Evolutionary conservation across 2,888 invertebrate species (phyloP).

Genomic region (Odontomyia ornata): DNA sequence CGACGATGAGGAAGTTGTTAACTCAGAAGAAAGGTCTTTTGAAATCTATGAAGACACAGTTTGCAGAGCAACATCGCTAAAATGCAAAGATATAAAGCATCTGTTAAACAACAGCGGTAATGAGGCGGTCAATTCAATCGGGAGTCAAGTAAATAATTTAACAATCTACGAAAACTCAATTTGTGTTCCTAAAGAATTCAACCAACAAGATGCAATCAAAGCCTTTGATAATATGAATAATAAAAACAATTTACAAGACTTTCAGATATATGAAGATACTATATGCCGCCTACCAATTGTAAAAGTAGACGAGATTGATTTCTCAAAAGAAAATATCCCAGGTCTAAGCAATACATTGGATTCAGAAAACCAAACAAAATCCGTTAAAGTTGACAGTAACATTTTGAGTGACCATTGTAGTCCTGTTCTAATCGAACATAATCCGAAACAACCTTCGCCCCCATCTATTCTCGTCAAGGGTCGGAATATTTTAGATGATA

Average conservation of each 20-base stretch:
- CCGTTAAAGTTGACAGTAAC: not conserved
- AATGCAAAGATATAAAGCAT: not conserved
- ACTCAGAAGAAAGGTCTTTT: not conserved
- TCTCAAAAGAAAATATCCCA: constrained; percentile 1
- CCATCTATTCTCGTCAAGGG: constrained; percentile 50
- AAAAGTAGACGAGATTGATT: not conserved
- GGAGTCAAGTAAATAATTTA: not conserved
- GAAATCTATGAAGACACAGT: constrained; percentile 45
- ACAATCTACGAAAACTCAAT: constrained; percentile 39
- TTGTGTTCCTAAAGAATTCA: not conserved
- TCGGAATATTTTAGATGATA: constrained; percentile 54
- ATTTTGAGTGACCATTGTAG: not conserved
- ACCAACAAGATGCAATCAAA: not conserved
- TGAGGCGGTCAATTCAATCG: not conserved
- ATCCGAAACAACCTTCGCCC: not conserved
- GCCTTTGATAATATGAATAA: not conserved
- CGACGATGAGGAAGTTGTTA: not conserved
- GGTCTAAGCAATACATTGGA: not conserved
- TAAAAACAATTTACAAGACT: not conserved
- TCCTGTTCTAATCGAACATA: not conserved
- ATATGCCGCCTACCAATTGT: not conserved
- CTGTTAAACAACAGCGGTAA: not conserved
- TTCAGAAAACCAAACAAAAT: not conserved
- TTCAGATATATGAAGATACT: constrained; percentile 46
- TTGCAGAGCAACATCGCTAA: not conserved